These are phyloP conservation scores for Crypturellus undulatus DNA, from an alignment of 2,113 vertebrate species.

Conservation along the genomic window DNA sequence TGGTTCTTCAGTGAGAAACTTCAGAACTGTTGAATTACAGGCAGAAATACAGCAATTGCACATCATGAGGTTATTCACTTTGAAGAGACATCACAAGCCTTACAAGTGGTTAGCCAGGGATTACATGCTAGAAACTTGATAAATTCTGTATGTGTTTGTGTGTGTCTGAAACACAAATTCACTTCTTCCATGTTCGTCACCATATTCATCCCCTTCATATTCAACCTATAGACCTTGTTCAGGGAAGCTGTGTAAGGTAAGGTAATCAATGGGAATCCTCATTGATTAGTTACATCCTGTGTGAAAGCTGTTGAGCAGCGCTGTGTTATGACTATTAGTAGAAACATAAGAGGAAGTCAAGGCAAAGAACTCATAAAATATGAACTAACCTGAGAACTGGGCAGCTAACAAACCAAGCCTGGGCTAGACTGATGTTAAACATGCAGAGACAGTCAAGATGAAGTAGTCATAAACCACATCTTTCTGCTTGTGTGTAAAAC, in stretches of 20 bases:
- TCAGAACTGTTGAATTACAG: background rate
- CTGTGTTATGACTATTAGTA: background rate
- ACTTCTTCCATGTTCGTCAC: background rate
- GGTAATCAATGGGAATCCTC: background rate
- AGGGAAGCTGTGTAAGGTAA: background rate
- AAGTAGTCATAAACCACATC: background rate
- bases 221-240: background rate
- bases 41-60: background rate
- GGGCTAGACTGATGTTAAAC: background rate
- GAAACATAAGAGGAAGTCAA: background rate
- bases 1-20: background rate
- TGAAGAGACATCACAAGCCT: background rate
- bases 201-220: too few species aligned
- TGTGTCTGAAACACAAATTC: background rate
- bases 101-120: background rate
- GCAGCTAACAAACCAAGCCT: background rate
- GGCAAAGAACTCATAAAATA: background rate
- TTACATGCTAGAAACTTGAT: background rate
- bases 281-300: background rate
- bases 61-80: background rate
- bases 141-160: background rate
- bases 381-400: background rate
- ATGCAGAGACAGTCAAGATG: background rate
- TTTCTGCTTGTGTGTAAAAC: background rate
- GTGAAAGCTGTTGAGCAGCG: background rate